Evolutionary conservation across 2,113 vertebrate species (phyloP), one percentile per base, ranked within the genome.

Genomic region (Euleptes europaea): DNA sequence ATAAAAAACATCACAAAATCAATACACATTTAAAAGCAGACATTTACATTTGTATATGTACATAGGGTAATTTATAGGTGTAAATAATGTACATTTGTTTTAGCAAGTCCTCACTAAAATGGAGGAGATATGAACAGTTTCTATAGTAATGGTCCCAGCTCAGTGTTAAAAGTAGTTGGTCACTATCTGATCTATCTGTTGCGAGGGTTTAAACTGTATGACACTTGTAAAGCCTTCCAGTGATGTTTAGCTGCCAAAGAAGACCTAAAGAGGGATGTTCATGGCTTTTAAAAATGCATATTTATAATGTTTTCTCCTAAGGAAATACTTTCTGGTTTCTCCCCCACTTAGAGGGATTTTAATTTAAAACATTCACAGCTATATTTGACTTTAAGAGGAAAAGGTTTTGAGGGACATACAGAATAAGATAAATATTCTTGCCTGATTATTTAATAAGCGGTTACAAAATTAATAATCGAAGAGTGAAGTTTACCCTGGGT

Each of bases 401-500:
- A 17, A 67, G 49, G 8, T 3, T 8, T 28, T 54, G 28, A 57
- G 47, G 13, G 2, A 66, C 26, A 63, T 60, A 7, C 14, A 51
- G 3, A 4, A 6, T 44, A 28, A 3, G 35, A 42, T 26, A 76
- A 54, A 21, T 69, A 44, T 70, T 17, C 14, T 33, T 17, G 38
- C 33, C 42, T 75, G 2, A 26, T 35, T 54, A 80, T 51, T 69
- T 81, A 73, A 86, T 89, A 89, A 84, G 0, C 80, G 19, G 78
- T 70, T 67, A 40, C 76, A 57, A 38, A 78, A 35, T 26, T 51
- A 82, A 89, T 51, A 83, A 86, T 3, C 0, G 63, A 71, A 88
- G 84, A 74, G 70, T 28, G 19, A 51, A 1, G 73, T 92, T 95
- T 91, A 98, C 98, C 96, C 94, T 0, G 96, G 93, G 79, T 99